Base-by-base conservation (phyloP, 1,140 invertebrate genomes). In the Dryas iulia region DNA sequence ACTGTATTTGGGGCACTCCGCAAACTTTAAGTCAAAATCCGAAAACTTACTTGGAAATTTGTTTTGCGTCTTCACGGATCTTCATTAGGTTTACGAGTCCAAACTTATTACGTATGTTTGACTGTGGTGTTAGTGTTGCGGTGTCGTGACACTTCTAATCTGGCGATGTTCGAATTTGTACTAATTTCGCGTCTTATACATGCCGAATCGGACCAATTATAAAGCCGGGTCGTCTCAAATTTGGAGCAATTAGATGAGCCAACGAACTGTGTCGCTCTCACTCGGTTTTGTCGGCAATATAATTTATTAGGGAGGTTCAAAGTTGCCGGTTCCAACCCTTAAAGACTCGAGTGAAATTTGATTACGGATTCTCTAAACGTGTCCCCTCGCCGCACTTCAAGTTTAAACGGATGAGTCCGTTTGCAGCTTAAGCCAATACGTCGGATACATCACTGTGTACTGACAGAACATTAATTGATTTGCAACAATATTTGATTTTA, bases 201-300 rank as follows among this genome's bases (percentile, higher is more conserved):
- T 73, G 72, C 76, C 73, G 72, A 86, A 86, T 87, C 81, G 78
- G 76, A 73, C 83, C 84, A 89, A 89, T 90, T 88, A 90, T 88
- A 84, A 56, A 89, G 87, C 79, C 75, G 81, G 84, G 81, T 85
- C 81, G 76, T 79, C 72, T 78, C 78, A 79, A 91, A 91, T 91
- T 91, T 88, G 81, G 82, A 89, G 85, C 89, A 89, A 89, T 89
- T 91, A 89, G 87, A 86, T 86, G 83, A 89, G 81, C 81, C 86
- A 89, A 88, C 88, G 87, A 89, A 86, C 84, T 89, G 83, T 87
- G 84, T 87, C 87, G 84, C 77, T 81, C 83, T 87, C 83, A 86
- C 79, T 86, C 86, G 88, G 89, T 89, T 91, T 89, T 89, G 87
- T 86, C 86, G 82, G 82, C 89, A 89, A 91, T 89, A 91, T 91